phyloP scores from a whole-genome alignment of 53 echinoderm and acorn worm species.

The Patiria pectinifera region DNA sequence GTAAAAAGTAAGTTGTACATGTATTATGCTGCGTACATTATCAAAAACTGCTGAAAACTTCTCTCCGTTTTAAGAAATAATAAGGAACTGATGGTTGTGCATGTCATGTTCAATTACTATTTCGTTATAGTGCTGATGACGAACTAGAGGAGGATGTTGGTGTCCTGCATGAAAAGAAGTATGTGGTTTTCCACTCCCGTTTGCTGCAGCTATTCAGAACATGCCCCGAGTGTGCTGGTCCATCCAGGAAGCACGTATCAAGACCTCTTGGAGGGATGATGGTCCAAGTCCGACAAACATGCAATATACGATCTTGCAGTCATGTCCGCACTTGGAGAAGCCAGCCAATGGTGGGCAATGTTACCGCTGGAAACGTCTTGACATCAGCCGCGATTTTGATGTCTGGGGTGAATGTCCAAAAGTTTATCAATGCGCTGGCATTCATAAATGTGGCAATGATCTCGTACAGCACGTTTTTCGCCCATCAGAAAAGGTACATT shows the following conservation, averaged over 20 bases:
- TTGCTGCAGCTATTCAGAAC: slow-evolving; percentile 24
- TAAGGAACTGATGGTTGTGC: background rate
- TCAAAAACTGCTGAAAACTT: background rate
- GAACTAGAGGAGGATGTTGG: slow-evolving; percentile 17
- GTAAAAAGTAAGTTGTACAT: background rate
- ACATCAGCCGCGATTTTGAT: slow-evolving; percentile 23
- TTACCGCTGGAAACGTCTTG: slow-evolving; percentile 25
- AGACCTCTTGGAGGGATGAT: slow-evolving; percentile 37
- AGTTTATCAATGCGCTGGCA: slow-evolving; percentile 22
- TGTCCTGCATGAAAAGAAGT: slow-evolving; percentile 34
- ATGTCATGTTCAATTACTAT: background rate
- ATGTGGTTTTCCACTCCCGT: slow-evolving; percentile 17
- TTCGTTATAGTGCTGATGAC: slow-evolving; percentile 12
- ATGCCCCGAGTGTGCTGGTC: slow-evolving; percentile 16
- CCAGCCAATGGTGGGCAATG: slow-evolving; percentile 38
- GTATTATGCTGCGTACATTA: background rate
- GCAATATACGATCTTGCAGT: background rate
- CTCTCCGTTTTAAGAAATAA: background rate
- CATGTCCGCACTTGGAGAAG: slow-evolving; percentile 14
- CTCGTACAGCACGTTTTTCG: slow-evolving; percentile 18
- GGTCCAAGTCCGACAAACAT: slow-evolving; percentile 32
- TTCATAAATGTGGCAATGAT: slow-evolving; percentile 32
- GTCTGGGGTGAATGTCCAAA: slow-evolving; percentile 15
- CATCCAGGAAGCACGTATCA: background rate
- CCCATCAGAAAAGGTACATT: slow-evolving; percentile 18